Base-by-base conservation (phyloP, 2,888 invertebrate species). In the Pasiphila rectangulata region DNA sequence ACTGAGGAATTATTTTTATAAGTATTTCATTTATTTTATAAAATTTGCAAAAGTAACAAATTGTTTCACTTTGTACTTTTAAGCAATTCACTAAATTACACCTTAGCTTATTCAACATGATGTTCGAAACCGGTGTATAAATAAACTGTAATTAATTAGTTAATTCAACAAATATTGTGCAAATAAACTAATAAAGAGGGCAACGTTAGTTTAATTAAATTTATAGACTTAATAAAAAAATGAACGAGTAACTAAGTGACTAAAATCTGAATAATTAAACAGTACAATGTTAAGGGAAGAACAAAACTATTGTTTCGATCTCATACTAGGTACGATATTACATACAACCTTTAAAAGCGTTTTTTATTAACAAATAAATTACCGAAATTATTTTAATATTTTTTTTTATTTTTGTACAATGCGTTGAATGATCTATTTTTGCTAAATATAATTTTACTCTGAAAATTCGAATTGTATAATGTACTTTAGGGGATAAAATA, bases 1-100 rank as follows among this genome's bases (percentile, higher is more conserved):
- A 73, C 62, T 76, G 70, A 71, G 69, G 71, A 75, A 73, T 76
- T 47, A 76, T 58, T 69, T 76, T 82, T 78, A 71, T 83, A 84
- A 86, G 83, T 84, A 85, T 83, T 83, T 75, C 73, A 70, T 80
- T 86, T 81, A 82, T 87, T 51, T 86, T 27, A 92, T 92, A 92
- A 91, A 92, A 92, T 92, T 92, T 92, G 90, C 91, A 92, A 91
- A 92, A 92, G 91, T 92, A 92, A 92, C 91, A 90, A 91, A 91
- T 90, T 83, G 90, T 88, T 85, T 87, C 79, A 59, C 20, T 89
- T 92, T 92, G 92, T 92, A 92, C 92, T 92, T 91, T 86, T 89
- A 91, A 91, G 91, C 91, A 91, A 90, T 92, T 91, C 90, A 84
- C 89, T 89, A 89, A 86, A 86, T 87, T 84, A 88, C 88, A 84